phyloP scores from a whole-genome alignment of 2,888 invertebrate genomes.

The Tortrix viridana region DNA sequence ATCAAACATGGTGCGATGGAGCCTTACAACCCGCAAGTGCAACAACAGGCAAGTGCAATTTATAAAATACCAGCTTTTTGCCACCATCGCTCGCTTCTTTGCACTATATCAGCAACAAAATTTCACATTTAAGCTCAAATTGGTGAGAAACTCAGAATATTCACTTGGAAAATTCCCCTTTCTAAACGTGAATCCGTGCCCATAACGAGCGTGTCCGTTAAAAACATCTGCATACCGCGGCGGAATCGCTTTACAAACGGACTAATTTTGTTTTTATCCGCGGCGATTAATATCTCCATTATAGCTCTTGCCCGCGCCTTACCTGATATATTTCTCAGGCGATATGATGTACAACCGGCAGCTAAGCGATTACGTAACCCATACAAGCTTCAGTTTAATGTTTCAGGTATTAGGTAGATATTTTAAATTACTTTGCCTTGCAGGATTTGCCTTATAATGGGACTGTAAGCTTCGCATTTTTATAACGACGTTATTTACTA shows the following conservation, averaged over 20 bases:
- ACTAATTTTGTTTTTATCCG: conserved; percentile 32
- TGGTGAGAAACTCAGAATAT: not conserved
- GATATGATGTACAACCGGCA: conserved; percentile 6
- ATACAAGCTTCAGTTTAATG: conserved; percentile 2
- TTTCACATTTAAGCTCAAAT: no score
- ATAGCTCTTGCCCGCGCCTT: conserved; percentile 14
- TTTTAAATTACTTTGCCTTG: conserved; percentile 9
- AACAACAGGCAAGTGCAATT: no score
- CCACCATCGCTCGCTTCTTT: no score
- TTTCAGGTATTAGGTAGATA: conserved; percentile 15
- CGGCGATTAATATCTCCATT: conserved; percentile 27
- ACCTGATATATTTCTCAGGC: conserved; percentile 20
- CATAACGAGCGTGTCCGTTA: conserved; percentile 18
- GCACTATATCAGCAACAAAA: no score
- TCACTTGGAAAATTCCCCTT: not conserved
- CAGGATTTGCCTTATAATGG: conserved; percentile 13
- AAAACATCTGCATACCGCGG: conserved; percentile 26
- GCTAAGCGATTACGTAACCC: conserved; percentile 11
- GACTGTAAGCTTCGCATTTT: not conserved
- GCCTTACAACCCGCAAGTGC: no score
- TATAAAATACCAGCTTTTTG: no score
- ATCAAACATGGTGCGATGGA: no score
- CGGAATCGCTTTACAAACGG: conserved; percentile 23
- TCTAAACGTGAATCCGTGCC: not conserved
- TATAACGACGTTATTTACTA: not conserved